Base-by-base conservation (phyloP, 2,113 vertebrate species). In the Tauraco erythrolophus region DNA sequence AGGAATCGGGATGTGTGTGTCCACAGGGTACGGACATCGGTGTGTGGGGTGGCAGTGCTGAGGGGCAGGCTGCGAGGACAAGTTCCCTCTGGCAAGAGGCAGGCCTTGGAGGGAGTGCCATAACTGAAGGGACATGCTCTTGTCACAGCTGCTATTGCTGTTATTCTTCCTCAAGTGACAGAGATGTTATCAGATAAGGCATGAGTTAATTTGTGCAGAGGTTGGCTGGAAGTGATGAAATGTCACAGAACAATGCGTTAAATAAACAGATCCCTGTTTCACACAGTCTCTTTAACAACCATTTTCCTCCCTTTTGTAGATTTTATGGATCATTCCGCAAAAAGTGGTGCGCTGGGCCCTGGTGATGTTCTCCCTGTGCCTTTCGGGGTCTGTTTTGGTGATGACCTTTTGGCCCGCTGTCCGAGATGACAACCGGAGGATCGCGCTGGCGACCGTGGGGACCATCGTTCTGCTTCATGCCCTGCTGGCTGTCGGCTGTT, bases 351-450 rank as follows among this genome's bases (percentile, higher is more conserved):
- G 98, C 82, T 99, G 99, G 99, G 97, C 98, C 77, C 98, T 99
- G 62, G 94, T 99, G 77, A 65, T 96, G 54, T 96, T 99, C 58
- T 99, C 99, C 21, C 98, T 99, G 88, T 98, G 98, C 96, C 98
- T 99, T 64, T 99, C 99, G 4, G 99, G 99, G 24, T 99, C 99
- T 1, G 99, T 99, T 76, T 94, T 99, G 97, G 98, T 98, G 61
- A 98, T 99, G 98, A 99, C 99, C 3, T 99, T 99, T 89, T 99
- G 99, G 99, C 99, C 99, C 1, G 99, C 99, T 2, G 98, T 99
- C 69, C 98, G 99, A 10, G 99, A 99, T 10, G 99, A 99, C 97
- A 98, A 98, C 85, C 98, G 98, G 64, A 98, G 98, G 54, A 75
- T 99, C 3, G 98, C 98, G 0, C 75, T 99, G 71, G 98, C 98